Conservation (phyloP, 2,888 invertebrate genomes). For the Callyntrura sp. region DNA sequence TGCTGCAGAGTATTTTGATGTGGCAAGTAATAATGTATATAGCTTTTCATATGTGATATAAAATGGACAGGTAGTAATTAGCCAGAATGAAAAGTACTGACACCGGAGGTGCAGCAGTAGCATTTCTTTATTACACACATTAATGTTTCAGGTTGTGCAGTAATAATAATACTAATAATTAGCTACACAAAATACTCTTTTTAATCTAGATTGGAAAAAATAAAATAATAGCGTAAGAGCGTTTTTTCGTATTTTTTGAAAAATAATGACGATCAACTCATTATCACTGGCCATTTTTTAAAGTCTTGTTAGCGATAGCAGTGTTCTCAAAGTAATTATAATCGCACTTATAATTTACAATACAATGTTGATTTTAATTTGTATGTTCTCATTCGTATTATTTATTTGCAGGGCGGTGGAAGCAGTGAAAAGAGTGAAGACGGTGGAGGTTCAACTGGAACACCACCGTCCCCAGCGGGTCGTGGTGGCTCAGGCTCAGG, state of each 20-base stretch:
- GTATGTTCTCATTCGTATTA: neutral
- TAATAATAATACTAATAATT: conserved; percentile 68
- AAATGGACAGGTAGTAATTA: conserved; percentile 78
- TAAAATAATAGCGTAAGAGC: neutral
- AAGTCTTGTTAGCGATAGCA: conserved; percentile 19
- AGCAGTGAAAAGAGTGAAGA: conserved; percentile 84
- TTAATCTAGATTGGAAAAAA: conserved; percentile 34
- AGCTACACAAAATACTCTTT: conserved; percentile 21
- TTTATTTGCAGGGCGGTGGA: conserved; percentile 76
- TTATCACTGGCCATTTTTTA: conserved; percentile 38
- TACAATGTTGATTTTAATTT: conserved; percentile 39
- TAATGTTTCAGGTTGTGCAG: conserved; percentile 69
- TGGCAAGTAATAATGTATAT: neutral
- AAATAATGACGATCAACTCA: conserved; percentile 37
- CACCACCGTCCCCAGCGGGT: conserved; percentile 83
- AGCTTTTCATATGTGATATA: conserved; percentile 60
- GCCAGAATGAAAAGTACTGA: conserved; percentile 73
- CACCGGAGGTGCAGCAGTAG: conserved; percentile 76
- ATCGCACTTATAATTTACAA: neutral
- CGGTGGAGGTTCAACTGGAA: conserved; percentile 81
- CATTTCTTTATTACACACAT: conserved; percentile 64
- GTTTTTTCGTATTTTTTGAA: conserved; percentile 50
- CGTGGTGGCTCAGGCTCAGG: conserved; percentile 75
- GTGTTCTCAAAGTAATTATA: conserved; percentile 10
- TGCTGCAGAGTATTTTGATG: neutral